Base-by-base conservation (phyloP, 2,797 vertebrate species). In the Eulemur mongoz region DNA sequence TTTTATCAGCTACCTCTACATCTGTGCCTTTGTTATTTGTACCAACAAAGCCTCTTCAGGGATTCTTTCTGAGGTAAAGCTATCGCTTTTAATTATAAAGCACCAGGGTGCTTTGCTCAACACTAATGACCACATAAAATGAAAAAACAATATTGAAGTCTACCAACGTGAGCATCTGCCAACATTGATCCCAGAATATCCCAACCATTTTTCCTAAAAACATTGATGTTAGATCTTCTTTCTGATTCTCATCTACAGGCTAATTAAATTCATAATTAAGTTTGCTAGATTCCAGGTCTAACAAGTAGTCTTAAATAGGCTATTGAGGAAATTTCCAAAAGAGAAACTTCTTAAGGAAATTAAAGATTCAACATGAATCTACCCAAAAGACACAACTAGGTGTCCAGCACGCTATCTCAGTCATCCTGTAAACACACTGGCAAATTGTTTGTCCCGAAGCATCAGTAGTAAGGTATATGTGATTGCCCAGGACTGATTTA, bases 11-110 rank as follows among this genome's bases (percentile, higher is more conserved):
- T 89, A 48, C 57, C 86, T 96, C 73, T 79, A 61, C 76, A 89
- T 96, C 96, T 97, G 93, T 86, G 88, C 54, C 61, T 89, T 82
- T 89, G 90, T 94, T 96, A 87, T 89, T 79, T 95, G 78, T 67
- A 97, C 35, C 30, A 61, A 91, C 50, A 90, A 92, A 96, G 38
- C 3, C 63, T 95, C 85, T 69, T 92, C 17, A n/a, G 69, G 50
- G 82, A 91, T 79, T 96, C 30, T 92, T 82, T 89, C 81, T 89
- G 59, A 89, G 83, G 52, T 78, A 65, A 91, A 95, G 54, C 59
- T 70, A 65, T 45, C 72, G 15, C 13, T 43, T 91, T 95, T 93
- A 91, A 95, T 92, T 96, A 86, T 67, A 85, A 91, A 94, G 50
- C 85, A 85, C 48, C 25, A 12, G 32, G 18, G 22, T 91, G 75